Conservation (phyloP, 2,113 vertebrate species). For the Lepus americanus region DNA sequence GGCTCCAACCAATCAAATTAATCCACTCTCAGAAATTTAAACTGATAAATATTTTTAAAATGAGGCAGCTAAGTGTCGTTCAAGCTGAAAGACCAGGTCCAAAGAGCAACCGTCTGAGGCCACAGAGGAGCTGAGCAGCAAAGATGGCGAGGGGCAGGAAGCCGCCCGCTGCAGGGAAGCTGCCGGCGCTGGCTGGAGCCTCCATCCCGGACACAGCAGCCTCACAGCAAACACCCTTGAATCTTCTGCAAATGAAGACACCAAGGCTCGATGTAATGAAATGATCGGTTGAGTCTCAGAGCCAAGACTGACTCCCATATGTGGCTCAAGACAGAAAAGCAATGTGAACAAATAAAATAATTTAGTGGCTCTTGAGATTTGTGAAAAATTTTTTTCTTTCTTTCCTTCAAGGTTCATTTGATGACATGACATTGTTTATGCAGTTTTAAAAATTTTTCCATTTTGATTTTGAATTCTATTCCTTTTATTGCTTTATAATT, state of each 20-base stretch:
- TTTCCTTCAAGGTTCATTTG: not conserved
- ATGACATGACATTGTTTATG: not conserved
- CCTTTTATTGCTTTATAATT: constrained; percentile 29
- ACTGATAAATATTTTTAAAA: not conserved
- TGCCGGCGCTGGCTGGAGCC: not conserved
- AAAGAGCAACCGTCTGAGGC: not conserved
- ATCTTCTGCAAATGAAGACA: not conserved
- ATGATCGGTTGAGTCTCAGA: not conserved
- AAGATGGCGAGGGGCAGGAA: too few species aligned
- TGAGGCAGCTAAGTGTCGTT: not conserved
- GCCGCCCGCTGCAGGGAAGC: too few species aligned
- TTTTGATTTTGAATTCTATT: constrained; percentile 23
- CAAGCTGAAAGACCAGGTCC: not conserved
- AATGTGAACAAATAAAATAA: constrained; percentile 22
- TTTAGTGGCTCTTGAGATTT: not conserved
- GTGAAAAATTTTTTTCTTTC: not conserved
- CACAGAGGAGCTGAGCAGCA: too few species aligned
- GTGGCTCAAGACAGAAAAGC: not conserved
- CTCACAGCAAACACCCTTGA: not conserved
- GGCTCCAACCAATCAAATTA: not conserved
- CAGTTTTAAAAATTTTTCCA: not conserved
- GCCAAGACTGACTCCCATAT: not conserved
- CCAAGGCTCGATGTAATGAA: not conserved
- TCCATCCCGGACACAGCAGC: not conserved
- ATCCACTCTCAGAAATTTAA: constrained; percentile 22